Conservation (phyloP, 2,888 invertebrate genomes). For the Melitaea athalia region DNA sequence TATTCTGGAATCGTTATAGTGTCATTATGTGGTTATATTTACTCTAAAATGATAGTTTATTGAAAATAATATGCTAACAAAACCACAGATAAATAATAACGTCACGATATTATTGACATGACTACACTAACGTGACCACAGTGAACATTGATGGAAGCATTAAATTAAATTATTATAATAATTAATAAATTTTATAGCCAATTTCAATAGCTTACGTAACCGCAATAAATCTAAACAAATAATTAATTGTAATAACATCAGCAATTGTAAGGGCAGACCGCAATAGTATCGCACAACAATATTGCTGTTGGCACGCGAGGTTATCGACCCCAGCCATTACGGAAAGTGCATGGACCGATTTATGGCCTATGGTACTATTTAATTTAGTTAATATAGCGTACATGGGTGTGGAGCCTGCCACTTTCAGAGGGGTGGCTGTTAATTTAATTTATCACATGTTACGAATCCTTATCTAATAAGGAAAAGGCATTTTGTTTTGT, state of each 20-base stretch:
- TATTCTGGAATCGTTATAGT: too few species aligned
- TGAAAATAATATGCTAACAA: too few species aligned
- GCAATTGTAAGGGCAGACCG: constrained; percentile 10
- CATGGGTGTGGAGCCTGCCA: constrained; percentile 5
- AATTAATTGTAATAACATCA: not conserved
- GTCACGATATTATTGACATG: too few species aligned
- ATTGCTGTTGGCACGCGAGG: constrained; percentile 36
- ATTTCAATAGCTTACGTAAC: too few species aligned
- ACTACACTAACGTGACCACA: too few species aligned
- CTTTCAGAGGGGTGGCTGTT: constrained; percentile 16
- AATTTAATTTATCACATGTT: not conserved
- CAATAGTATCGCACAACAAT: constrained; percentile 25
- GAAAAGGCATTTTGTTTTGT: not conserved
- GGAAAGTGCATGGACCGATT: constrained; percentile 56
- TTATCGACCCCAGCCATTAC: constrained; percentile 42
- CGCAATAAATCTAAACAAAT: not conserved
- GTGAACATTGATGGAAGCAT: too few species aligned
- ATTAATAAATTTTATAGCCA: too few species aligned
- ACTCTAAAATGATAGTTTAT: too few species aligned
- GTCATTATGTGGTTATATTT: too few species aligned
- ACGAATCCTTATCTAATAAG: not conserved
- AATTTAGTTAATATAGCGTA: constrained; percentile 54
- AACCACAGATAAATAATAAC: too few species aligned
- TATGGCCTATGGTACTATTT: constrained; percentile 51
- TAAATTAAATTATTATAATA: too few species aligned